Conservation (phyloP, 2,888 invertebrate genomes). For the Macrophya alboannulata region DNA sequence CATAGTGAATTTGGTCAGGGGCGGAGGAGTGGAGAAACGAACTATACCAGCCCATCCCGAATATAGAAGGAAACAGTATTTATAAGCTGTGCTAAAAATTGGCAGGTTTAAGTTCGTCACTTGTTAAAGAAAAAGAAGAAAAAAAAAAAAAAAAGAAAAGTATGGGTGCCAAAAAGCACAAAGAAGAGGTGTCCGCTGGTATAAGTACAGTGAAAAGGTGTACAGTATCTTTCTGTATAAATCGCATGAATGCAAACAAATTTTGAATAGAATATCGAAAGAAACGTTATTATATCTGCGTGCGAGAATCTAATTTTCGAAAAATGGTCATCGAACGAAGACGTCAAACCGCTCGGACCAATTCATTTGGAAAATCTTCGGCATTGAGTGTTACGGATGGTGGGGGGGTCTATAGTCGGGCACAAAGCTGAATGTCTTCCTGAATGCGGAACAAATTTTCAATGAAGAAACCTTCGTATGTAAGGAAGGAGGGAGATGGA, state of each 20-base stretch:
- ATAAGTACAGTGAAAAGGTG: not conserved
- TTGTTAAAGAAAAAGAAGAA: not conserved
- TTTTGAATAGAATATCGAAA: conserved; percentile 71
- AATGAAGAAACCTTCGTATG: conserved; percentile 2
- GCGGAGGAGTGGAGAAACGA: conserved; percentile 19
- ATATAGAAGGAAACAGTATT: not conserved
- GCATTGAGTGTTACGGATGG: not conserved
- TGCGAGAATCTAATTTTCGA: conserved; percentile 50
- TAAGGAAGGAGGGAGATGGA: not conserved
- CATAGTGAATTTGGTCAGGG: conserved; percentile 26
- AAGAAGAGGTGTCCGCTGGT: not conserved
- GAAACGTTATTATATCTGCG: not conserved
- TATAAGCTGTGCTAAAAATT: conserved; percentile 37
- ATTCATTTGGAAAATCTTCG: conserved; percentile 54
- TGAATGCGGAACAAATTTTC: conserved; percentile 49
- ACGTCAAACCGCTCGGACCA: conserved; percentile 52
- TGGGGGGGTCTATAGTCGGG: not conserved
- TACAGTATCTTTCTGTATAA: conserved; percentile 55
- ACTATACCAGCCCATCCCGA: not conserved
- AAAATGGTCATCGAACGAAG: conserved; percentile 52
- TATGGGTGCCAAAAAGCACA: not conserved
- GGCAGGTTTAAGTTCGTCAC: conserved; percentile 25
- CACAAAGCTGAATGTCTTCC: not conserved
- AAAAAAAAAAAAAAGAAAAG: not conserved
- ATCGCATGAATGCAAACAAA: conserved; percentile 76